phyloP scores from a whole-genome alignment of 2,113 vertebrate genomes.

The Poecilia latipinna region DNA sequence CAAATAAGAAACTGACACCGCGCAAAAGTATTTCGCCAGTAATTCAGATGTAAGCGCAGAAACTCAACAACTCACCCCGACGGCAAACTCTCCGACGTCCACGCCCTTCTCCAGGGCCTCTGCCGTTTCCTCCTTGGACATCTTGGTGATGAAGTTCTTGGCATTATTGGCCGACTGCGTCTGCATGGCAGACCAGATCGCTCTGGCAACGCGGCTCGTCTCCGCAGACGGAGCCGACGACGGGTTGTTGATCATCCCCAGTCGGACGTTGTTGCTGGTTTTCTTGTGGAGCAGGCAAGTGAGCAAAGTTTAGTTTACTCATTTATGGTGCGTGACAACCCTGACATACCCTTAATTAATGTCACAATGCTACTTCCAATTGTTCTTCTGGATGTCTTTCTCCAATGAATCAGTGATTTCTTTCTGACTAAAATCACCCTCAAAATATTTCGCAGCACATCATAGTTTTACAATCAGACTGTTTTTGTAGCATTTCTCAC shows the following conservation, averaged over 20 bases:
- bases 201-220: conserved; percentile 82
- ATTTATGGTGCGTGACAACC: neutral
- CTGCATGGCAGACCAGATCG: conserved; percentile 93
- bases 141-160: conserved; percentile 98
- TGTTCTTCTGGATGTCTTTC: neutral
- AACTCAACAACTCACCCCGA: conserved; percentile 82
- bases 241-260: conserved; percentile 94
- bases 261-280: conserved; percentile 91
- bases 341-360: neutral
- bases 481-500: conserved; percentile 60
- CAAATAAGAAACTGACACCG: neutral
- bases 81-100: conserved; percentile 86
- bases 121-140: conserved; percentile 91
- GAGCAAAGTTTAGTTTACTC: neutral
- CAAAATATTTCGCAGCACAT: neutral
- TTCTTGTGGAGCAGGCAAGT: conserved; percentile 60
- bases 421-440: neutral
- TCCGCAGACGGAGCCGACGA: conserved; percentile 72
- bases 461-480: neutral
- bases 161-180: conserved; percentile 93
- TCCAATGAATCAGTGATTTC: neutral
- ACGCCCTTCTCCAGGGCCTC: conserved; percentile 82
- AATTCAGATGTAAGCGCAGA: neutral
- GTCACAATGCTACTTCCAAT: neutral
- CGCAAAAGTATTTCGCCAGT: neutral